Conservation (phyloP, 1,140 invertebrate species). For the Trialeurodes vaporariorum region DNA sequence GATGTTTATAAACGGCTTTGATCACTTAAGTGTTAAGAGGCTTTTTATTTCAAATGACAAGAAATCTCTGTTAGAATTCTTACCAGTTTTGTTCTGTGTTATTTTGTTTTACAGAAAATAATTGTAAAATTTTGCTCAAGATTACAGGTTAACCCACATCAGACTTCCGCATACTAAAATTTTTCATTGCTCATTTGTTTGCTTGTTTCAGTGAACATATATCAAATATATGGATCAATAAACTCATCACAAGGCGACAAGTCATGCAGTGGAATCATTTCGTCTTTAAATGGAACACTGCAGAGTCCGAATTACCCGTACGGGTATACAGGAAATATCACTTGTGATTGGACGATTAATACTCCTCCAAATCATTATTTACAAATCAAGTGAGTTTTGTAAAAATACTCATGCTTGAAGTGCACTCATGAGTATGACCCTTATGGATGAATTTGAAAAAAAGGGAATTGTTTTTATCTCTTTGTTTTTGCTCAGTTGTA, state of each 20-base stretch:
- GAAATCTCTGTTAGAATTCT: neutral
- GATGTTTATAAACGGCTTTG: too few relatives aligned
- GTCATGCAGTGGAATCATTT: neutral
- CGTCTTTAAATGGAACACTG: slow-evolving; percentile 11
- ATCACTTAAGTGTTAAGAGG: too few relatives aligned
- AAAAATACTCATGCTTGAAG: neutral
- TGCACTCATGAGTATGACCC: neutral
- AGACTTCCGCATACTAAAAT: neutral
- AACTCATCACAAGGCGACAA: neutral
- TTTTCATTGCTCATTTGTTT: neutral
- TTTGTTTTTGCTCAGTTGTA: neutral
- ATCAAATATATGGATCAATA: neutral
- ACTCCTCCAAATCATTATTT: slow-evolving; percentile 11
- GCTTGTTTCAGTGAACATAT: neutral
- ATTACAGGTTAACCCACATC: too few relatives aligned
- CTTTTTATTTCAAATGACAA: too few relatives aligned
- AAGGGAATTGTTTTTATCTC: neutral
- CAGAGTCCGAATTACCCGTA: slow-evolving; percentile 20
- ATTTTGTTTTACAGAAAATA: too few relatives aligned
- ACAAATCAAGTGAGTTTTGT: slow-evolving; percentile 2
- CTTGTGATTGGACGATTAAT: slow-evolving; percentile 19
- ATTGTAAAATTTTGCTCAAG: too few relatives aligned
- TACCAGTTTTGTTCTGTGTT: neutral
- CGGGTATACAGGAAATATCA: slow-evolving; percentile 13
- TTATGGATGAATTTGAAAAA: neutral